A percentile compares a stretch with the other conserved stretches of the same genome.
Conservation (phyloP, 2,113 vertebrate species). For the Poeciliopsis turrubarensis region DNA sequence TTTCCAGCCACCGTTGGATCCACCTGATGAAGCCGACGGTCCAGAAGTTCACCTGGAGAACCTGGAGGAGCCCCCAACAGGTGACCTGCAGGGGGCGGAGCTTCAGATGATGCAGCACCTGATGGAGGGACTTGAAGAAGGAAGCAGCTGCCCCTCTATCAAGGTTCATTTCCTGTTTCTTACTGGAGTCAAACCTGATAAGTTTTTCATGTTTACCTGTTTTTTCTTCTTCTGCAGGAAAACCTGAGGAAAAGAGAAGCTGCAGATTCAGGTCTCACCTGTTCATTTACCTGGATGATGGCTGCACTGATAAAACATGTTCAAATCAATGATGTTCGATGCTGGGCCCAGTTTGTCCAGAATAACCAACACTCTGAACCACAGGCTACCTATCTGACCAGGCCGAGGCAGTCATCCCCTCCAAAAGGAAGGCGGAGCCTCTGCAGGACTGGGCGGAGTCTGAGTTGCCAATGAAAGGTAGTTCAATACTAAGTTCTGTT, state of each 20-base stretch:
- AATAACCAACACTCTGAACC: not conserved
- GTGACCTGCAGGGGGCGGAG: conserved; percentile 1
- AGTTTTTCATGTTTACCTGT: not conserved
- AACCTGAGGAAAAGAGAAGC: conserved; percentile 28
- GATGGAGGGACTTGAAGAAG: not conserved
- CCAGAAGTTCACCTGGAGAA: not conserved
- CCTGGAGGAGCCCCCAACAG: not conserved
- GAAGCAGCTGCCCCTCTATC: not conserved
- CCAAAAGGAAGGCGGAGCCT: conserved; percentile 16
- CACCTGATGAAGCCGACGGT: not conserved
- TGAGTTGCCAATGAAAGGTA: not conserved
- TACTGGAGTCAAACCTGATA: too few relatives aligned
- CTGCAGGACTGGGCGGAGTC: conserved; percentile 6
- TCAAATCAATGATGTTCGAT: not conserved
- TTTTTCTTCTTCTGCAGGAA: conserved; percentile 21
- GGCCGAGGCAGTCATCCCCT: not conserved
- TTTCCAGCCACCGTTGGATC: not conserved
- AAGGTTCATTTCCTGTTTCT: conserved; percentile 9
- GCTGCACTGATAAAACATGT: not conserved
- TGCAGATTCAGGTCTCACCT: conserved; percentile 49
- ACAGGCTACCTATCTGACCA: conserved; percentile 57
- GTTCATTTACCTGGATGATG: not conserved
- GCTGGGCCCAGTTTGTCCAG: too few relatives aligned
- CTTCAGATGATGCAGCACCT: not conserved
- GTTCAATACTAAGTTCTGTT: not conserved